Evolutionary conservation across 2,797 vertebrate species (phyloP).

Genomic region (Gallirallus australis): DNA sequence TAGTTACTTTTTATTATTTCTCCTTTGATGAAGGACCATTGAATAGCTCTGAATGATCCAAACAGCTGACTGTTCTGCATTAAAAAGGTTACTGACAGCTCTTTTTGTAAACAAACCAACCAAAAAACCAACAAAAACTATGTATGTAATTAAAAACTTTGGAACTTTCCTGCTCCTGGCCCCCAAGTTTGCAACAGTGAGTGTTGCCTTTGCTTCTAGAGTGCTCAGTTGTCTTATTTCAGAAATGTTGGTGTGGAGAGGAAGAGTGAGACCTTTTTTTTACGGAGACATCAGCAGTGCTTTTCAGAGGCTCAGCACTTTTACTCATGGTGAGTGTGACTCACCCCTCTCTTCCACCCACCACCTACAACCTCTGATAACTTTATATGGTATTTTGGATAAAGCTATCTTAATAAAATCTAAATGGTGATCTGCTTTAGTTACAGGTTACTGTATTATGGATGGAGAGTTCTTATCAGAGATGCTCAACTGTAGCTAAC

Average conservation of each 20-base stretch:
- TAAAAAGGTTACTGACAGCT: neutral
- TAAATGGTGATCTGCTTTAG: neutral
- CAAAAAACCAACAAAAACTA: too few species aligned
- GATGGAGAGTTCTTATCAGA: neutral
- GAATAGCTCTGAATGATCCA: neutral
- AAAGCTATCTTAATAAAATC: slow-evolving; percentile 28
- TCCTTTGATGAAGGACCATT: neutral
- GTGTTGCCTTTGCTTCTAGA: neutral
- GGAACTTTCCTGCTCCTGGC: neutral
- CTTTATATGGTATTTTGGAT: slow-evolving; percentile 48
- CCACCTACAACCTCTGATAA: slow-evolving; percentile 21
- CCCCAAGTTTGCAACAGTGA: neutral
- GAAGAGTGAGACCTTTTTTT: neutral
- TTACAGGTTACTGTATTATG: slow-evolving; percentile 2
- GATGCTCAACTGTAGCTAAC: neutral
- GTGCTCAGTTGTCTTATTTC: neutral
- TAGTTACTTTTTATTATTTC: neutral
- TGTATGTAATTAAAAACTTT: neutral
- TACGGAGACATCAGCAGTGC: neutral
- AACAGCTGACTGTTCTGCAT: neutral
- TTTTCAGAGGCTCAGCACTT: slow-evolving; percentile 47
- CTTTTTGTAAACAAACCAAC: neutral
- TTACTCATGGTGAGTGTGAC: slow-evolving; percentile 13
- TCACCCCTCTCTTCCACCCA: slow-evolving; percentile 41
- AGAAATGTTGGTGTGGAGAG: neutral